Evolutionary conservation across 2,888 invertebrate genomes (phyloP), one percentile per base, ranked within the genome.

Genomic region (Myopa testacea): DNA sequence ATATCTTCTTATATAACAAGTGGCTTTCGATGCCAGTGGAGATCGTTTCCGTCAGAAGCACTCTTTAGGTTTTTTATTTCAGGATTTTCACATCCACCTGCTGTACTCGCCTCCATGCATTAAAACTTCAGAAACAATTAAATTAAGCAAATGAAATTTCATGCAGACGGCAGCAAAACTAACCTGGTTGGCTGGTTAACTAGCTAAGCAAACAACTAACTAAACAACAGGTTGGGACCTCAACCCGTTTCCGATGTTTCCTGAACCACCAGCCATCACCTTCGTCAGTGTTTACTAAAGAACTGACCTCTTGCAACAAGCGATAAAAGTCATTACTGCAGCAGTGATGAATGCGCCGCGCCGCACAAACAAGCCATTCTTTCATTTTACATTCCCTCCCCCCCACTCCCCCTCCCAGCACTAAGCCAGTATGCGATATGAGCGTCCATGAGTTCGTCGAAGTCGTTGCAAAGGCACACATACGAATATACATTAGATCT

Each of bases 251-350:
- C 12, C 65, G 38, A 16, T 65, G 65, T 4, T n/a, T 55, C 65
- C 65, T 16, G 37, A 65, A 34, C 65, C 10, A 4, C 12, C 65
- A 65, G 55, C 50, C 55, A 52, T 70, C 70, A 70, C 70, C 70
- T 70, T 70, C 19, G 4, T 34, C 37, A 12, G 14, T 7, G 10
- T 70, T 7, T 45, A n/a, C 3, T 37, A 7, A 52, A 34, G 19
- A 65, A 74, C 63, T 65, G 63, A 74, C 74, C 74, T 16, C 74
- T 50, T 50, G 26, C 40, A 74, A 74, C 63, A 65, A 65, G 38
- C 74, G 74, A 74, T 74, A 74, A 74, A 74, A 26, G 65, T 65
- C 74, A 65, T 74, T 63, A 74, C 65, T 45, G 65, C 65, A 38
- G 40, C 63, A 34, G 50, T 62, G 73, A 73, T 73, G 73, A 45